Percentiles rank a stretch among this genome's conserved stretches.
Evolutionary conservation across 2,888 invertebrate species (phyloP).

Genomic region (Esperia sulphurella): DNA sequence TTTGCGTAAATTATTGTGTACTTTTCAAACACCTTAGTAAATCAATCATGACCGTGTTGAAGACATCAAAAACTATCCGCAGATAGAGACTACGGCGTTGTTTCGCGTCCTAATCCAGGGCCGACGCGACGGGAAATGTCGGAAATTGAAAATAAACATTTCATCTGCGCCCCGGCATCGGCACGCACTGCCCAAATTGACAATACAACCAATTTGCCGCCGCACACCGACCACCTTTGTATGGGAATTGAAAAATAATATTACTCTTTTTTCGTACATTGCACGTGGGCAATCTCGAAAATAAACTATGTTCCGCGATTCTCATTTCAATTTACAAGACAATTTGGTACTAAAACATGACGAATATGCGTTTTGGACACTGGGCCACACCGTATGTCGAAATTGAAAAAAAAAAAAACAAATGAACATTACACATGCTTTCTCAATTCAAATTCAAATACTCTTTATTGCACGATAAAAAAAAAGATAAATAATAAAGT

Average conservation of each 20-base stretch:
- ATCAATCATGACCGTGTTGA: background rate
- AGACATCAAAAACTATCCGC: constrained; percentile 27
- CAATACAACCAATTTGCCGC: constrained; percentile 78
- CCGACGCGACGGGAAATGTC: constrained; percentile 67
- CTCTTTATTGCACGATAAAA: too few relatives aligned
- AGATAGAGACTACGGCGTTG: constrained; percentile 41
- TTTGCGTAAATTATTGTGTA: too few relatives aligned
- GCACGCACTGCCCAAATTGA: constrained; percentile 79
- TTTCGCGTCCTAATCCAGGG: constrained; percentile 67
- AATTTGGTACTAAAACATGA: background rate
- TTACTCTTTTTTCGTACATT: constrained; percentile 68
- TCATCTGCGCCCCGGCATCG: constrained; percentile 72
- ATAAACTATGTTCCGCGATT: constrained; percentile 60
- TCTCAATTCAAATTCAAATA: too few relatives aligned
- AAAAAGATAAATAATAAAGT: too few relatives aligned
- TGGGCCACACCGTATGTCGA: too few relatives aligned
- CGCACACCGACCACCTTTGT: constrained; percentile 76
- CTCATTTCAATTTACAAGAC: constrained; percentile 16
- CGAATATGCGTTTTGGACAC: too few relatives aligned
- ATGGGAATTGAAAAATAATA: constrained; percentile 79
- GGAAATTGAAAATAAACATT: constrained; percentile 80
- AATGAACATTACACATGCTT: too few relatives aligned
- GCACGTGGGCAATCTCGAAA: constrained; percentile 67
- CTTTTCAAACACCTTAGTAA: too few relatives aligned
- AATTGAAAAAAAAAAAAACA: too few relatives aligned